Conservation (phyloP, 2,888 invertebrate genomes). For the Mongoloraphidia duomilia region DNA sequence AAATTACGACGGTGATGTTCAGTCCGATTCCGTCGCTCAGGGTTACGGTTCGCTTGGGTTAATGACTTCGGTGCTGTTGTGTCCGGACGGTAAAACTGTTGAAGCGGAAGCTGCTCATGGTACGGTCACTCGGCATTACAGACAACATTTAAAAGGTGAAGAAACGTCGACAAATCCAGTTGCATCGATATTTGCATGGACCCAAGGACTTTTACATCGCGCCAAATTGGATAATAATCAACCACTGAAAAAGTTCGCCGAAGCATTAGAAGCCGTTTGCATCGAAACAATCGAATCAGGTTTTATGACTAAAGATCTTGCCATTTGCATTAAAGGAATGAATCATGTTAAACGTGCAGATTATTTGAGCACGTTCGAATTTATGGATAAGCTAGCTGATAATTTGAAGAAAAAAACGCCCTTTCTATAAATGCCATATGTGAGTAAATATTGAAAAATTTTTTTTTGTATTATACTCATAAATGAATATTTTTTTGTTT, state of each 20-base stretch:
- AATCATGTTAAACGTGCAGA: slow-evolving; percentile 60
- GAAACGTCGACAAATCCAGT: slow-evolving; percentile 99
- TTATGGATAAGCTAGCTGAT: slow-evolving; percentile 87
- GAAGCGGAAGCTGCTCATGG: slow-evolving; percentile 98
- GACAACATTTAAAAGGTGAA: slow-evolving; percentile 82
- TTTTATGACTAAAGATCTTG: slow-evolving; percentile 95
- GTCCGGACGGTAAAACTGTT: slow-evolving; percentile 95
- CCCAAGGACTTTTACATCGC: slow-evolving; percentile 80
- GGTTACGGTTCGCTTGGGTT: slow-evolving; percentile 91
- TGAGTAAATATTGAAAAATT: not conserved
- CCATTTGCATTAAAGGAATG: slow-evolving; percentile 94
- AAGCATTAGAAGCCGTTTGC: slow-evolving; percentile 78
- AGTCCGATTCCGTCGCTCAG: slow-evolving; percentile 96
- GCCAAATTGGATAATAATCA: slow-evolving; percentile 84
- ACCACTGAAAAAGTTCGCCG: slow-evolving; percentile 63
- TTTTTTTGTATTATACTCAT: not conserved
- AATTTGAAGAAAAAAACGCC: slow-evolving; percentile 57
- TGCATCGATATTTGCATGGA: slow-evolving; percentile 99
- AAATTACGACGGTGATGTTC: slow-evolving; percentile 98
- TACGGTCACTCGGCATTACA: slow-evolving; percentile 85
- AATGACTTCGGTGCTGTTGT: slow-evolving; percentile 95
- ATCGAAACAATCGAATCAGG: slow-evolving; percentile 90
- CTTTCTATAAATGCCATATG: not conserved
- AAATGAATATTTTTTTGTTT: too few species aligned
- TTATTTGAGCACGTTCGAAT: slow-evolving; percentile 94